These are phyloP conservation scores for Corydoras sp. DNA, from an alignment of 2,113 vertebrate genomes.

Conservation along the genomic window DNA sequence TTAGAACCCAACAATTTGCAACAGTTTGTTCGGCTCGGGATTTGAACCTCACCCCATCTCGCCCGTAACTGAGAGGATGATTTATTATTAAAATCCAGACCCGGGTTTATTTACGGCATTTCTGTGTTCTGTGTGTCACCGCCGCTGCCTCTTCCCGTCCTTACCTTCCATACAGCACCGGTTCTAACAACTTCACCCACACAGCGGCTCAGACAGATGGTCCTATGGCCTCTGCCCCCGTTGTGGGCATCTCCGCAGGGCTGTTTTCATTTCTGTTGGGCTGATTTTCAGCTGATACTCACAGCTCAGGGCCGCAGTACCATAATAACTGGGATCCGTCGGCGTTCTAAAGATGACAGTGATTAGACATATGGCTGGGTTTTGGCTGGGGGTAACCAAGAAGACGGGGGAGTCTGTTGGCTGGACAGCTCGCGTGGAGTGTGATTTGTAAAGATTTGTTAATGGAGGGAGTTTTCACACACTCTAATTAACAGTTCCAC, in stretches of 20 bases:
- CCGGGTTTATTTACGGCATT: neutral
- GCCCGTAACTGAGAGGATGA: too few relatives aligned
- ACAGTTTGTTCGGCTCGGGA: too few relatives aligned
- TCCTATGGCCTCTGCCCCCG: neutral
- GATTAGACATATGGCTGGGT: constrained; percentile 28
- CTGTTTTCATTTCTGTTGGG: constrained; percentile 7
- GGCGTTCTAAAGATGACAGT: constrained; percentile 11
- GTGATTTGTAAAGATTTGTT: too few relatives aligned
- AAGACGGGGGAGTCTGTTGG: neutral
- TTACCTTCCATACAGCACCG: neutral
- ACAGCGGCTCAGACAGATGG: constrained; percentile 8
- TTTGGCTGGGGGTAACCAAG: constrained; percentile 10
- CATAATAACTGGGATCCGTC: constrained; percentile 12
- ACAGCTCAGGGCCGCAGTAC: neutral
- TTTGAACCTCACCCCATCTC: too few relatives aligned
- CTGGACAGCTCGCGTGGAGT: neutral
- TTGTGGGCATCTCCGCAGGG: neutral
- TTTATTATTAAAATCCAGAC: too few relatives aligned
- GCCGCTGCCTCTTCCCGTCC: constrained; percentile 7
- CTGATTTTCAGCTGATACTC: constrained; percentile 2
- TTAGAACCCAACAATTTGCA: too few relatives aligned
- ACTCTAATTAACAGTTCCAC: too few relatives aligned
- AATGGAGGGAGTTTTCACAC: too few relatives aligned
- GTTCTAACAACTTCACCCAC: neutral
- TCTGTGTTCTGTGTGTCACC: constrained; percentile 15